Percentiles rank a stretch among this genome's conserved stretches.
phyloP scores from a whole-genome alignment of 2,888 invertebrate genomes.

The Esperia sulphurella region DNA sequence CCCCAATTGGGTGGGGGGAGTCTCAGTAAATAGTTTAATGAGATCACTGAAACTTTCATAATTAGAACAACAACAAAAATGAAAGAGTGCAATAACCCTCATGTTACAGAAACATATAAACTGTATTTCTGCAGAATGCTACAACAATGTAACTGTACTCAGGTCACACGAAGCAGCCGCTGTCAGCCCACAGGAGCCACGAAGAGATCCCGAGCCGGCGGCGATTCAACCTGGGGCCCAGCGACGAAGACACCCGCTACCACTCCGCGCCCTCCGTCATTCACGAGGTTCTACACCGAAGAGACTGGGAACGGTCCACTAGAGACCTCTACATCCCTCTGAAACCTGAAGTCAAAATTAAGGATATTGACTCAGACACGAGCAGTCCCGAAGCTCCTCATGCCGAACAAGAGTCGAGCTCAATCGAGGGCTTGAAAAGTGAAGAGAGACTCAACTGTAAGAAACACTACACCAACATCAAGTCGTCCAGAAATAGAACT shows the following conservation, averaged over 20 bases:
- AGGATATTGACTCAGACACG: constrained; percentile 19
- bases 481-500: constrained; percentile 49
- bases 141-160: neutral
- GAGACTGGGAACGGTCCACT: constrained; percentile 67
- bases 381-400: constrained; percentile 30
- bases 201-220: constrained; percentile 55
- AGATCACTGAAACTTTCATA: too few species aligned
- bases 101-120: too few species aligned
- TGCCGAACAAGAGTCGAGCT: constrained; percentile 37
- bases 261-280: constrained; percentile 71
- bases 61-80: too few species aligned
- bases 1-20: too few species aligned
- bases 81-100: too few species aligned
- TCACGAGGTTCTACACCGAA: constrained; percentile 48
- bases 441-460: constrained; percentile 47
- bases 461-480: constrained; percentile 65
- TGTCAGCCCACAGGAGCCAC: constrained; percentile 61
- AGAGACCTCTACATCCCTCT: constrained; percentile 61
- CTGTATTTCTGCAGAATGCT: too few species aligned
- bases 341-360: constrained; percentile 23
- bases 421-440: constrained; percentile 32
- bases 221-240: constrained; percentile 31
- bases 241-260: constrained; percentile 43
- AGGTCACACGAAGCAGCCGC: constrained; percentile 49
- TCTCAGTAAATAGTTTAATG: too few species aligned